These are phyloP conservation scores for Corydoras sp. DNA, from an alignment of 2,113 vertebrate genomes.

Conservation along the genomic window DNA sequence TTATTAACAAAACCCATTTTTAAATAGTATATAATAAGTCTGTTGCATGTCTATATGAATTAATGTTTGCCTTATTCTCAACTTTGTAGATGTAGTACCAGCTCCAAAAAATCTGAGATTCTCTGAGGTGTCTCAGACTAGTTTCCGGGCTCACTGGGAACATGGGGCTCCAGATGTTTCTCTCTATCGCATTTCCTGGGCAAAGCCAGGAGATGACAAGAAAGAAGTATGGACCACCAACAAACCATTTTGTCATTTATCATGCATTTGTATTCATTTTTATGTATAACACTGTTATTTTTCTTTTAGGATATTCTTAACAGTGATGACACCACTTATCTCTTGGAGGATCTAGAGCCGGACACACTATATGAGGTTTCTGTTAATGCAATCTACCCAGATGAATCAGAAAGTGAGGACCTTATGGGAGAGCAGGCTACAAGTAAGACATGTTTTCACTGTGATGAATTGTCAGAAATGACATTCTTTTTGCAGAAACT, in stretches of 20 bases:
- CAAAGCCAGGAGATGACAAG: slow-evolving; percentile 66
- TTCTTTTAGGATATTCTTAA: slow-evolving; percentile 79
- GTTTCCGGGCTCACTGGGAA: slow-evolving; percentile 87
- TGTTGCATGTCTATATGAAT: no score
- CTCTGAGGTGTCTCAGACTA: slow-evolving; percentile 76
- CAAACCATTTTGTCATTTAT: not conserved
- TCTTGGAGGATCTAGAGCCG: slow-evolving; percentile 80
- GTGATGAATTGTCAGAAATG: not conserved
- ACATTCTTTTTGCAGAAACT: no score
- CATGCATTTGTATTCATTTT: no score
- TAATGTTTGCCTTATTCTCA: not conserved
- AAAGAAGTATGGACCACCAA: slow-evolving; percentile 56
- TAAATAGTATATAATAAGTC: no score
- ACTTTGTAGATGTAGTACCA: slow-evolving; percentile 73
- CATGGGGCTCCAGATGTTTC: slow-evolving; percentile 92
- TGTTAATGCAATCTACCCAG: slow-evolving; percentile 92
- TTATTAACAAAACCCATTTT: no score
- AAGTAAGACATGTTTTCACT: slow-evolving; percentile 67
- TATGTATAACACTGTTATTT: no score
- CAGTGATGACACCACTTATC: slow-evolving; percentile 74
- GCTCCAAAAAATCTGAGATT: slow-evolving; percentile 83
- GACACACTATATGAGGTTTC: slow-evolving; percentile 87
- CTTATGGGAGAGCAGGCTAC: slow-evolving; percentile 83
- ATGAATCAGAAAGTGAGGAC: slow-evolving; percentile 94
- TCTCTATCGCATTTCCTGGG: slow-evolving; percentile 86